Base-by-base conservation (phyloP, 2,797 vertebrate species). In the Mus spretus region DNA sequence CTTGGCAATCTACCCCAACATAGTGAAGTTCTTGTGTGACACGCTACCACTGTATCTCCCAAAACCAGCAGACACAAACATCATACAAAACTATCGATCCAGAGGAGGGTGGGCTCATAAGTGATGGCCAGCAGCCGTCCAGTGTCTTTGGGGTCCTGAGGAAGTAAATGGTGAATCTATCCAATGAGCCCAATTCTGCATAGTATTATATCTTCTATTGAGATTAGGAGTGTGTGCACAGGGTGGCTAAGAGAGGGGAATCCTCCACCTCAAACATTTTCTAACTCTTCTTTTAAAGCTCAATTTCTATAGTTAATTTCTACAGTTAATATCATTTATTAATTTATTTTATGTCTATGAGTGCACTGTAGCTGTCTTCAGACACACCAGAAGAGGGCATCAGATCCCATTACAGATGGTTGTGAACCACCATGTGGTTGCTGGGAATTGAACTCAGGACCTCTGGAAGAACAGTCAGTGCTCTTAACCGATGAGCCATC, bases 61-160 rank as follows among this genome's bases (percentile, higher is more conserved):
- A n/a, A 61, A 79, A 55, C 14, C 7, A 81, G 5, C n/a, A 26
- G 7, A 17, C 31, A 63, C 3, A 28, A 61, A 50, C 11, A 1
- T 5, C 1, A 24, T 22, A 6, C 53, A 24, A 31, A 59, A 67
- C 24, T 6, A 13, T 4, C 0, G 44, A 3, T 20, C 17, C 67
- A 20, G 12, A 14, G 57, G 40, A 53, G 57, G 10, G 3, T 1
- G 15, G n/a, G 6, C 65, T 75, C 24, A 10, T 44, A 57, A 70
- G 0, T 37, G 4, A 14, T 0, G 10, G 31, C 26, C 77, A 55
- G 34, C 22, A 44, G 19, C 61, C 4, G 26, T 19, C n/a, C 53
- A 1, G 3, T 57, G 50, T 19, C 53, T 70, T 26, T 65, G 70
- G 86, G 20, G 57, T 19, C 20, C 53, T n/a, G 8, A 55, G 57